These are phyloP conservation scores for Neoniphon sammara DNA, from an alignment of 2,797 vertebrate species.

Conservation along the genomic window DNA sequence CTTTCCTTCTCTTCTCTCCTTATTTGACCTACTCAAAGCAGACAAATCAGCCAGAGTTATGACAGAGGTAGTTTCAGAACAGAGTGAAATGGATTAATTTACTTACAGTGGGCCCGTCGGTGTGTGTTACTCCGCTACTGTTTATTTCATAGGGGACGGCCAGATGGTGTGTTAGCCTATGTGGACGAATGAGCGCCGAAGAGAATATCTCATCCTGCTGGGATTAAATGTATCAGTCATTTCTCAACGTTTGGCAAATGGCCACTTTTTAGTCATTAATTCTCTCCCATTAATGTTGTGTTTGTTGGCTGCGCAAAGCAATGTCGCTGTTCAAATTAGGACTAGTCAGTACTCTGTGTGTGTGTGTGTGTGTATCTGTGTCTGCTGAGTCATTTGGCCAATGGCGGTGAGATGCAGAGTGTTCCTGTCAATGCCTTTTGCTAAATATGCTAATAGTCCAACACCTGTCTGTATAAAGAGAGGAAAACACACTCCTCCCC, in stretches of 20 bases:
- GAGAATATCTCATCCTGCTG: constrained; percentile 51
- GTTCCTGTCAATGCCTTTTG: constrained; percentile 61
- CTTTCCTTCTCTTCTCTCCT: not conserved
- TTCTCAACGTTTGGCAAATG: constrained; percentile 45
- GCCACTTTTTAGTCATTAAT: constrained; percentile 41
- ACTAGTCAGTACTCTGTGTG: not conserved
- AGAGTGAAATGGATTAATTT: constrained; percentile 47
- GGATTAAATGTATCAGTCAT: constrained; percentile 51
- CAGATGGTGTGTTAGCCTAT: constrained; percentile 66
- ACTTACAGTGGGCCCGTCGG: constrained; percentile 33
- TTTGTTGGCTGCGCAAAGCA: not conserved
- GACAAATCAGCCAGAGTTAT: constrained; percentile 18
- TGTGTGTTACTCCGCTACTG: constrained; percentile 63
- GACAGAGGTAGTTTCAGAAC: constrained; percentile 20
- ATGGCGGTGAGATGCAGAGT: constrained; percentile 43
- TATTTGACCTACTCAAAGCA: not conserved
- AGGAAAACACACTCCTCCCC: constrained; percentile 43
- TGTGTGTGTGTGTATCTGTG: constrained; percentile 12
- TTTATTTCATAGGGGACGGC: constrained; percentile 66
- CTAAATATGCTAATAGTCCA: constrained; percentile 77
- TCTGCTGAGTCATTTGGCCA: constrained; percentile 59
- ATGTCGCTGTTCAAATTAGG: not conserved
- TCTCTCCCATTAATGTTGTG: constrained; percentile 33
- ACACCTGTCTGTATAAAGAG: constrained; percentile 77
- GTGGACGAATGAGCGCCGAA: constrained; percentile 27